Percentiles rank a stretch among this genome's conserved stretches.
Evolutionary conservation across 1,140 invertebrate genomes (phyloP).

Genomic region (Stenopsyche tienmushanensis): DNA sequence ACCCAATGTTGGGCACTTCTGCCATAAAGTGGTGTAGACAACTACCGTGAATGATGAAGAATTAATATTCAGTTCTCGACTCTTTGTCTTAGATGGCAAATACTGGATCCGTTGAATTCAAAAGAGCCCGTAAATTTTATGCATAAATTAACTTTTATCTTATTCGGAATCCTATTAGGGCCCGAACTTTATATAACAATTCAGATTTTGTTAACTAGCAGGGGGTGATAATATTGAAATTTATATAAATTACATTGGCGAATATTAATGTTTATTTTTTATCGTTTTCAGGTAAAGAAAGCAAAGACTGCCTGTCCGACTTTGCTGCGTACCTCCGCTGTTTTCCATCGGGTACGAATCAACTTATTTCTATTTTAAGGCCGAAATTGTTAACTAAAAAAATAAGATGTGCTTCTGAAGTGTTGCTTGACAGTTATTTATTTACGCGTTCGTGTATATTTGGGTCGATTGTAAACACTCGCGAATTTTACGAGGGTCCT

Average conservation of each 20-base stretch:
- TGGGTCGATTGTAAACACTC: too few relatives aligned
- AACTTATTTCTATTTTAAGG: background rate
- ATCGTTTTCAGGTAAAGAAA: slow-evolving; percentile 34
- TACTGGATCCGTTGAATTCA: slow-evolving; percentile 4
- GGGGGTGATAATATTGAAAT: too few relatives aligned
- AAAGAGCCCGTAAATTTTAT: slow-evolving; percentile 13
- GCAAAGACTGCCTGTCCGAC: slow-evolving; percentile 32
- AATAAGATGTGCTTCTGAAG: too few relatives aligned
- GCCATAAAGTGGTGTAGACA: background rate
- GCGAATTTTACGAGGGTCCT: too few relatives aligned
- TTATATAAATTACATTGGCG: background rate
- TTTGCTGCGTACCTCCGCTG: slow-evolving; percentile 31
- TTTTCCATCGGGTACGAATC: slow-evolving; percentile 23
- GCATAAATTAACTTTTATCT: slow-evolving; percentile 25
- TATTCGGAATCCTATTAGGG: background rate
- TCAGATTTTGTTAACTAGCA: slow-evolving; percentile 14
- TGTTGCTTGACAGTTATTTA: too few relatives aligned
- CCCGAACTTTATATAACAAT: background rate
- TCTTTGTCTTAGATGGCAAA: slow-evolving; percentile 15
- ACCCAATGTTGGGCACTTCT: too few relatives aligned
- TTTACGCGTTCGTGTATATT: too few relatives aligned
- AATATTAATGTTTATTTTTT: background rate
- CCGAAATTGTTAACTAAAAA: too few relatives aligned
- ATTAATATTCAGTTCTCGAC: slow-evolving; percentile 22
- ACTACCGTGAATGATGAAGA: background rate